Evolutionary conservation across 1,140 invertebrate species (phyloP).

Genomic region (Pemphigus obesinymphae): DNA sequence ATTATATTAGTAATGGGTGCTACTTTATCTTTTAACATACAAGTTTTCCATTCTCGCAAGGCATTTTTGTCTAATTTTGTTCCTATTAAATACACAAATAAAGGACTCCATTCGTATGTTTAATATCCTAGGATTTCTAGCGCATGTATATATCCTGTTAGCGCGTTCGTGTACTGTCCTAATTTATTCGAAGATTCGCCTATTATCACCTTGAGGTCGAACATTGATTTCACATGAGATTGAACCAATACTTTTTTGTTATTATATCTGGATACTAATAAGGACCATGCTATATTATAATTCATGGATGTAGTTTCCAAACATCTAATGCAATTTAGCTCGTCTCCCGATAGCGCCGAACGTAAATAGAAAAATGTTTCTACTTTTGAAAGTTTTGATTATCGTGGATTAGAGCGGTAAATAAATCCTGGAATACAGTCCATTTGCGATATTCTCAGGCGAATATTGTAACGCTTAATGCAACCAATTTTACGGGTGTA

Average conservation of each 20-base stretch:
- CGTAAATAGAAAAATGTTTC: not conserved
- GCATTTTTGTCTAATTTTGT: too few species aligned
- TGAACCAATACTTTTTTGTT: not conserved
- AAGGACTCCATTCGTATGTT: too few species aligned
- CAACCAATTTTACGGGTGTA: not conserved
- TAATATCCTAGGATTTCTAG: not conserved
- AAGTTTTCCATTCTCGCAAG: too few species aligned
- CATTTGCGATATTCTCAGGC: not conserved
- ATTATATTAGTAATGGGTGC: too few species aligned
- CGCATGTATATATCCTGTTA: not conserved
- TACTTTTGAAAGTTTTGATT: not conserved
- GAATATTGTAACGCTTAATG: not conserved
- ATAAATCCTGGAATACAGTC: not conserved
- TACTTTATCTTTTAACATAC: too few species aligned
- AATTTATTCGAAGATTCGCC: not conserved
- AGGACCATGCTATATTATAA: not conserved
- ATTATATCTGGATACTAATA: not conserved
- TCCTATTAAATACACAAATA: too few species aligned
- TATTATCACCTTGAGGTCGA: not conserved
- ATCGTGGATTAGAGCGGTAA: not conserved
- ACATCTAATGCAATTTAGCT: not conserved
- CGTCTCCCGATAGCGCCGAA: not conserved
- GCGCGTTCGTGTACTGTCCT: not conserved
- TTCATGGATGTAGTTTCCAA: not conserved
- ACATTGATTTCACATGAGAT: not conserved